These are phyloP conservation scores for Sardina pilchardus DNA, from an alignment of 2,113 vertebrate species.

Conservation along the genomic window DNA sequence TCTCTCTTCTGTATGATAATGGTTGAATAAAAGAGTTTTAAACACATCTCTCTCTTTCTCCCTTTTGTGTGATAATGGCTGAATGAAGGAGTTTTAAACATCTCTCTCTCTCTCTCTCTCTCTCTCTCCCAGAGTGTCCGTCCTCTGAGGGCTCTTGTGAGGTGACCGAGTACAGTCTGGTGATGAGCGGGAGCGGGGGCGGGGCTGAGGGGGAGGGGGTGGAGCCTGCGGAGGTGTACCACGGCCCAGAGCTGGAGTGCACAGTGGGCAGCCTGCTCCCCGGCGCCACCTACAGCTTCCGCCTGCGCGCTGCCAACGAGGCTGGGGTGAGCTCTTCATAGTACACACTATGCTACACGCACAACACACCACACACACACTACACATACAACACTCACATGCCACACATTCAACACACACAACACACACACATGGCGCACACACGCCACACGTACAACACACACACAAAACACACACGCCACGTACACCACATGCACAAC, in stretches of 20 bases:
- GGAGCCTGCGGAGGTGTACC: constrained; percentile 82
- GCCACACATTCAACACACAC: too few species aligned
- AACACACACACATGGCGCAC: background rate
- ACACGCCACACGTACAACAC: too few species aligned
- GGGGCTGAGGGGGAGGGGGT: constrained; percentile 41
- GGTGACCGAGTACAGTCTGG: constrained; percentile 86
- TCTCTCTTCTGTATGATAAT: too few species aligned
- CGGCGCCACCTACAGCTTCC: constrained; percentile 83
- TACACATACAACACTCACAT: background rate
- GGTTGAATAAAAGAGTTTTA: too few species aligned
- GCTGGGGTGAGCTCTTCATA: constrained; percentile 85
- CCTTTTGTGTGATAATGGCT: too few species aligned
- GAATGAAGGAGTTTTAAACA: too few species aligned
- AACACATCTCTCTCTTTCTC: too few species aligned
- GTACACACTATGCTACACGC: background rate
- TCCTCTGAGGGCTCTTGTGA: constrained; percentile 76
- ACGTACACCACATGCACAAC: background rate
- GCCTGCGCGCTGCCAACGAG: constrained; percentile 86
- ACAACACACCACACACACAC: background rate
- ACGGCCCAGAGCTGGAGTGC: constrained; percentile 84
- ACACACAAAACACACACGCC: background rate
- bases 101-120: background rate
- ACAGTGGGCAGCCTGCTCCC: constrained; percentile 87
- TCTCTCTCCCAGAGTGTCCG: constrained; percentile 58
- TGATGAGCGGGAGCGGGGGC: constrained; percentile 79